These are phyloP conservation scores for Morelia viridis DNA, from an alignment of 2,797 vertebrate genomes.

Conservation along the genomic window DNA sequence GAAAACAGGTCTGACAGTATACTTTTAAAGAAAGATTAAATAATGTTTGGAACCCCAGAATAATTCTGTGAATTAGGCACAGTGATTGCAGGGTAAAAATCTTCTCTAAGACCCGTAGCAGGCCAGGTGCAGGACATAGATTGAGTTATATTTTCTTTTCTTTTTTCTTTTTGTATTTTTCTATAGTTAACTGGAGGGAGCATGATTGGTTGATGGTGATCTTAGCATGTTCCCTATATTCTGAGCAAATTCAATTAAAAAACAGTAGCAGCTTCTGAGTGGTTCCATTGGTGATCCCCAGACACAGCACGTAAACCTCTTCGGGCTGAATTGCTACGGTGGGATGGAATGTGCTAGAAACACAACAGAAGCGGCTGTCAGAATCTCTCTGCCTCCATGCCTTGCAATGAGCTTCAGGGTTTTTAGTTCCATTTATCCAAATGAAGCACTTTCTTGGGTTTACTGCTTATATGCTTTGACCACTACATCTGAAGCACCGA, in stretches of 20 bases:
- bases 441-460: neutral
- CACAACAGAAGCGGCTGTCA: neutral
- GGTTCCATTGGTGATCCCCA: neutral
- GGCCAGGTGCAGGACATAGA: too few species aligned
- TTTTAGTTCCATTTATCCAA: neutral
- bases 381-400: neutral
- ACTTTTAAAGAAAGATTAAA: too few species aligned
- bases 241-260: neutral
- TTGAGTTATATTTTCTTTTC: neutral
- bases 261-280: neutral
- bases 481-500: neutral
- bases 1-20: too few species aligned
- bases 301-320: neutral
- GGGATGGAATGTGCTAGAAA: neutral
- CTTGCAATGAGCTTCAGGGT: neutral
- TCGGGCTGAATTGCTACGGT: neutral
- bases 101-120: too few species aligned
- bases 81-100: too few species aligned
- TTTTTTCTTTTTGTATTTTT: neutral
- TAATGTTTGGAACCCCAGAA: too few species aligned
- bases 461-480: neutral
- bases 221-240: neutral
- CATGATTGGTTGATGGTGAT: neutral
- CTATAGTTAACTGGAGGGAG: neutral
- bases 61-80: too few species aligned